These are phyloP conservation scores for Aplysina aerophoba DNA, from an alignment of 37 sponge, comb jelly and placozoan species.

Conservation along the genomic window DNA sequence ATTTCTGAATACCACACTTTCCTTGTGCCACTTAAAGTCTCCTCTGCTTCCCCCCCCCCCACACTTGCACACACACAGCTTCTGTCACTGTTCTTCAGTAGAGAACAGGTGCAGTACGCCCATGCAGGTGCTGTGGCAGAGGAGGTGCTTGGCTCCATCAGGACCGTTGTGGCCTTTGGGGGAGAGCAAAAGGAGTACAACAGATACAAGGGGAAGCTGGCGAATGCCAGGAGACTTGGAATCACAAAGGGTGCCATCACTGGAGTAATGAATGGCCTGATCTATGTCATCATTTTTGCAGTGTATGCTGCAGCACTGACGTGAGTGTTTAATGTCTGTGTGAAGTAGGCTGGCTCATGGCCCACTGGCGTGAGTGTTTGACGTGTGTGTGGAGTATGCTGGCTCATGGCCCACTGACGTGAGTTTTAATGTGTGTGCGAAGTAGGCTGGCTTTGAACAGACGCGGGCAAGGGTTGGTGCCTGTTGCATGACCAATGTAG, in stretches of 20 bases:
- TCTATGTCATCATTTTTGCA: conserved; percentile 61
- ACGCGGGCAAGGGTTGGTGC: too few relatives aligned
- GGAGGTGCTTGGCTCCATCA: conserved; percentile 74
- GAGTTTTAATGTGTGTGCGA: too few relatives aligned
- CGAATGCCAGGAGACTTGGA: conserved; percentile 56
- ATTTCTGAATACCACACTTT: neutral
- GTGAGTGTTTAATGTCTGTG: conserved; percentile 50
- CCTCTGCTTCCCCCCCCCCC: neutral
- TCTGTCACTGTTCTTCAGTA: conserved; percentile 41
- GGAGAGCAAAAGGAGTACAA: conserved; percentile 57
- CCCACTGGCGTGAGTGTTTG: too few relatives aligned
- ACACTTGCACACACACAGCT: conserved; percentile 27
- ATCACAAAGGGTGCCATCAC: conserved; percentile 51
- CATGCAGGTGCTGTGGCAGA: conserved; percentile 83
- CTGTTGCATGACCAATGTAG: too few relatives aligned
- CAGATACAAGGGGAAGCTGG: conserved; percentile 54
- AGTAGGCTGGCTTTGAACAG: too few relatives aligned
- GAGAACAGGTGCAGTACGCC: conserved; percentile 86
- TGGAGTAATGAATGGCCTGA: conserved; percentile 44
- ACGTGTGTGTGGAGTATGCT: too few relatives aligned
- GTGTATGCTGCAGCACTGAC: conserved; percentile 64
- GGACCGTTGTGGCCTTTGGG: conserved; percentile 78
- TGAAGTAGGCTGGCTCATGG: too few relatives aligned
- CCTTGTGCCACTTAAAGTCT: neutral
- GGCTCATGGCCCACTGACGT: too few relatives aligned